Base-by-base conservation (phyloP, 2,797 vertebrate species). In the Aratinga solstitialis region DNA sequence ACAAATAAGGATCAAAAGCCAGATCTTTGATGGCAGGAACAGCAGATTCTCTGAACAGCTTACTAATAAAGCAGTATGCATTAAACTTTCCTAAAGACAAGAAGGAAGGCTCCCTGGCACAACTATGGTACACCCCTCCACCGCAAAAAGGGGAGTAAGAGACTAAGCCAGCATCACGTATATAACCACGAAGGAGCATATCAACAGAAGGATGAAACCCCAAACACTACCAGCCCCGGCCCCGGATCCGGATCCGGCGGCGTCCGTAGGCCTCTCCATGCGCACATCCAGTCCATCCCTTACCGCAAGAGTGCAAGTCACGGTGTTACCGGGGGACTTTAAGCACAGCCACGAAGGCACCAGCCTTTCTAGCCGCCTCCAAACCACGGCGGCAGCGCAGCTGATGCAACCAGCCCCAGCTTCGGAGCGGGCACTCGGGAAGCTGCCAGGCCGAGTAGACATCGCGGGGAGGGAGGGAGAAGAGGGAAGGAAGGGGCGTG, bases 71-170 rank as follows among this genome's bases (percentile, higher is more conserved):
- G 19, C 34, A 48, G 5, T 2, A 32, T 1, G 5, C 19, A 0
- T 5, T 7, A 11, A 10, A 36, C 29, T 75, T 81, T 17, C 48
- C 32, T 7, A 2, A 9, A 51, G 15, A 12, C 10, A 32, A 75
- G 17, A 9, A 30, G 34, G 30, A 47, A 53, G 42, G 50, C 29
- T 14, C 4, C 43, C 8, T 20, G 27, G 34, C 12, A 3, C 75
- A 18, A 21, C 45, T 7, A 11, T 1, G 30, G 19, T 1, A 12
- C n/a, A 0, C 3, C 24, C 21, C 43, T 3, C 12, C 18, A 1
- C 0, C 11, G 29, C 51, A 11, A 3, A 19, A 19, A 4, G 24
- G 27, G 5, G 10, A 9, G 4, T 2, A 4, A 29, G 30, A 36
- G 36, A 2, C 34, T 0, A 51, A 29, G 32, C 9, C 67, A 38